Conservation (phyloP, 1,140 invertebrate genomes). For the Hetaerina americana region DNA sequence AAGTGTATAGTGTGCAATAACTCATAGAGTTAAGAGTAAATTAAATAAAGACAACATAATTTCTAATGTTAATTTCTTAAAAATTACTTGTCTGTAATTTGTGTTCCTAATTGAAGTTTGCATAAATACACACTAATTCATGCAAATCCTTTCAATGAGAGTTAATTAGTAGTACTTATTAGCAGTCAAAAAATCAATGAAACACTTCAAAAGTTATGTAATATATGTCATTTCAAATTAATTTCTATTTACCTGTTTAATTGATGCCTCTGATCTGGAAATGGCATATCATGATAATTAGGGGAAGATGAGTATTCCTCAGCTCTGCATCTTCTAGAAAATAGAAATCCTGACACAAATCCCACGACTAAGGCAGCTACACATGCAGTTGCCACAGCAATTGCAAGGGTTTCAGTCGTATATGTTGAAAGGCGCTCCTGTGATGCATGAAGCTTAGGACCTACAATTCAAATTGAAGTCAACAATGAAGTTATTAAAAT, state of each 20-base stretch:
- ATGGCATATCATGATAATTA: conserved; percentile 53
- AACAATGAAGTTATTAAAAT: too few relatives aligned
- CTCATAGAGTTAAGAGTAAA: neutral
- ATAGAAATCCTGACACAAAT: conserved; percentile 69
- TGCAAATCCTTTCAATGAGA: conserved; percentile 2
- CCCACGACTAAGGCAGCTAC: conserved; percentile 66
- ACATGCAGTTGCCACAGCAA: conserved; percentile 62
- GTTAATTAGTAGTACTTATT: neutral
- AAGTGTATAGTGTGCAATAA: neutral
- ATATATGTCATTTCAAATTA: neutral
- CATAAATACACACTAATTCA: neutral
- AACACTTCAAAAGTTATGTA: neutral
- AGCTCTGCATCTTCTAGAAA: conserved; percentile 59
- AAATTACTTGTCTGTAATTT: conserved; percentile 3
- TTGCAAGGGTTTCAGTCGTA: conserved; percentile 62
- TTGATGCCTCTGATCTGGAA: conserved; percentile 52
- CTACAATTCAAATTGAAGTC: conserved; percentile 14
- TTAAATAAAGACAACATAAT: neutral
- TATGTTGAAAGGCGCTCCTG: conserved; percentile 50
- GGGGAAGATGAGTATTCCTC: conserved; percentile 28
- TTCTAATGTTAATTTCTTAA: conserved; percentile 1
- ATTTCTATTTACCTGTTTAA: conserved; percentile 33
- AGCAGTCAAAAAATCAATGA: neutral
- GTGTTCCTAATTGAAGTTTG: neutral
- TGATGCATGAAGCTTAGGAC: conserved; percentile 24